Conservation (phyloP, 2,888 invertebrate species). For the Chloroclysta siterata region DNA sequence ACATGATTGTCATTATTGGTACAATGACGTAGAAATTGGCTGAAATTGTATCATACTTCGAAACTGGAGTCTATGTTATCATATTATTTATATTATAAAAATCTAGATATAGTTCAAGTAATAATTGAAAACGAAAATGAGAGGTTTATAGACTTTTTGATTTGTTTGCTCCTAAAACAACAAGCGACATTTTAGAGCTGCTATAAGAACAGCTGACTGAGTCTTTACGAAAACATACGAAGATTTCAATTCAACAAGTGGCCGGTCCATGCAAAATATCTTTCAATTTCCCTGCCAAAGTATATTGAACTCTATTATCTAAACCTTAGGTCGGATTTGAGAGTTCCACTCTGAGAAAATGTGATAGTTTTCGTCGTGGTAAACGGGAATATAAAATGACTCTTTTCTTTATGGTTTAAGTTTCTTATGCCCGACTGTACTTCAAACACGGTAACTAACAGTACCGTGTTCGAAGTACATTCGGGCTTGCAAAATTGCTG, state of each 20-base stretch:
- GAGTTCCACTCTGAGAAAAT: not conserved
- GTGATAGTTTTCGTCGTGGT: constrained; percentile 3
- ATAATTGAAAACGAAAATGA: no score
- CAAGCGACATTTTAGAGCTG: constrained; percentile 59
- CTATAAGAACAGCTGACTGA: constrained; percentile 54
- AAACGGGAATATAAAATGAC: not conserved
- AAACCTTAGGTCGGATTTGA: constrained; percentile 20
- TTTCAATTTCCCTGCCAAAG: constrained; percentile 51
- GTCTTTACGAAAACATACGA: constrained; percentile 74
- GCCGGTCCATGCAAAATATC: constrained; percentile 59
- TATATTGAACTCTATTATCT: constrained; percentile 43
- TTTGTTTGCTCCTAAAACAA: not conserved
- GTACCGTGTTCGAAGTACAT: no score
- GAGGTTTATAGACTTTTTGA: no score
- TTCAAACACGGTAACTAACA: not conserved
- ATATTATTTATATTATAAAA: no score
- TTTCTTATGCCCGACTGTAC: not conserved
- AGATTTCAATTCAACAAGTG: constrained; percentile 81
- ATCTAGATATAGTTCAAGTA: no score
- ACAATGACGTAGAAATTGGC: no score
- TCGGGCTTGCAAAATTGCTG: no score
- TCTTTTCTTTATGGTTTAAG: no score
- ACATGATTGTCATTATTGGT: no score
- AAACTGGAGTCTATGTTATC: no score
- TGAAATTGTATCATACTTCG: no score